Base-by-base conservation (phyloP, 1,140 invertebrate species). In the Colletes latitarsis region DNA sequence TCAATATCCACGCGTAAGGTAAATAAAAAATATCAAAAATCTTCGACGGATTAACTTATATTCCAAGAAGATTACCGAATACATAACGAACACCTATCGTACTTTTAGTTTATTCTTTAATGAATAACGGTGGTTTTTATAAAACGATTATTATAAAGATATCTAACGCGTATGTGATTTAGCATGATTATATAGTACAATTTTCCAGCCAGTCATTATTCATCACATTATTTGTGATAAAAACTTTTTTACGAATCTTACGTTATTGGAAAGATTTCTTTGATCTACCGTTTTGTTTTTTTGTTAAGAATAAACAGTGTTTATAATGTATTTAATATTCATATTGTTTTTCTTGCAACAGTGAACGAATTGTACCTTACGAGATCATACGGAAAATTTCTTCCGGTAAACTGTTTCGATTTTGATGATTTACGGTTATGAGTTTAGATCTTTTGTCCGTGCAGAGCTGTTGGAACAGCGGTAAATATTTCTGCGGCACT, bases 241-340 rank as follows among this genome's bases (percentile, higher is more conserved):
- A 74, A 85, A 88, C 84, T 88, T 91, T 91, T 91, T 87, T 91
- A 90, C 84, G 84, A 89, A 88, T 76, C 57, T 74, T 84, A 84
- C 68, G 84, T 85, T 87, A 90, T 82, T 83, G 81, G 67, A 77
- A 73, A 85, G 71, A 84, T 86, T 79, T 82, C 76, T 90, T 88
- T 88, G 75, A 88, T 78, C 84, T 86, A 89, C 91, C 82, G 84
- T 89, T 84, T 86, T 82, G 83, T 89, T 91, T 90, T 90, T 77
- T 67, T 92, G 87, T 91, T 92, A 91, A 88, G 80, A 91, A 91
- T 91, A 92, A 91, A 92, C 83, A 43, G 90, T 88, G 87, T 91
- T 91, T 92, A 90, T 89, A 90, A 90, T 80, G 84, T 91, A 88
- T 53, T 87, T 82, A 75, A 75, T 53, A 78, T 46, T 17, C 53